Percentiles rank a stretch among this genome's conserved stretches.
Conservation (phyloP, 2,113 vertebrate genomes). For the Pagrus major region DNA sequence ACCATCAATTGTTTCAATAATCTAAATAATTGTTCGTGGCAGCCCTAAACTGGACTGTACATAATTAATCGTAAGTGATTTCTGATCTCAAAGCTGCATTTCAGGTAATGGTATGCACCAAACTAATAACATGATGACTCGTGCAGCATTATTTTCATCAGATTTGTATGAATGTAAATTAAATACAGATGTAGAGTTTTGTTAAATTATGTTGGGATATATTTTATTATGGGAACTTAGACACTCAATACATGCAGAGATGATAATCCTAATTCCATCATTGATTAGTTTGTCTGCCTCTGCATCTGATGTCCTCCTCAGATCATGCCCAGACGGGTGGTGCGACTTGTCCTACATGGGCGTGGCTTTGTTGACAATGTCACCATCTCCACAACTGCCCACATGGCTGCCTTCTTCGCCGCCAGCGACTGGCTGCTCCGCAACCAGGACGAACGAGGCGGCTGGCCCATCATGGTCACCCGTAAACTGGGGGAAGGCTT, state of each 20-base stretch:
- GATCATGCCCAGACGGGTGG: slow-evolving; percentile 93
- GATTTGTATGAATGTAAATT: not conserved
- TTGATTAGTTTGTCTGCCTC: not conserved
- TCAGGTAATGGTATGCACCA: not conserved
- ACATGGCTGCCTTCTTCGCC: slow-evolving; percentile 95
- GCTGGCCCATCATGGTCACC: slow-evolving; percentile 98
- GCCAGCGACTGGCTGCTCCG: slow-evolving; percentile 95
- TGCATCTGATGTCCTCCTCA: slow-evolving; percentile 10
- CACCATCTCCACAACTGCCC: slow-evolving; percentile 93
- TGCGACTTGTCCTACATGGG: slow-evolving; percentile 88
- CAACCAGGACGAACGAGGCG: slow-evolving; percentile 95
- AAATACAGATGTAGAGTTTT: not conserved
- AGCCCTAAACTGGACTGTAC: not conserved
- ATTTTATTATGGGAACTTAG: not conserved
- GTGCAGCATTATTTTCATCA: not conserved
- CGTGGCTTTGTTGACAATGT: slow-evolving; percentile 93
- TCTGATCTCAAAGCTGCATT: not conserved
- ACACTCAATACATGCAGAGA: not conserved
- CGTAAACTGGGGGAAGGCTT: slow-evolving; percentile 97
- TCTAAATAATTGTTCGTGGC: no score
- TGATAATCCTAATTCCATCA: not conserved
- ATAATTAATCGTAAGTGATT: not conserved
- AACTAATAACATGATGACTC: not conserved
- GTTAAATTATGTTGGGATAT: not conserved
- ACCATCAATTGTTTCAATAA: no score